Percentiles rank a stretch among this genome's conserved stretches.
Evolutionary conservation across 2,888 invertebrate genomes (phyloP).

Genomic region (Crematogaster levior): DNA sequence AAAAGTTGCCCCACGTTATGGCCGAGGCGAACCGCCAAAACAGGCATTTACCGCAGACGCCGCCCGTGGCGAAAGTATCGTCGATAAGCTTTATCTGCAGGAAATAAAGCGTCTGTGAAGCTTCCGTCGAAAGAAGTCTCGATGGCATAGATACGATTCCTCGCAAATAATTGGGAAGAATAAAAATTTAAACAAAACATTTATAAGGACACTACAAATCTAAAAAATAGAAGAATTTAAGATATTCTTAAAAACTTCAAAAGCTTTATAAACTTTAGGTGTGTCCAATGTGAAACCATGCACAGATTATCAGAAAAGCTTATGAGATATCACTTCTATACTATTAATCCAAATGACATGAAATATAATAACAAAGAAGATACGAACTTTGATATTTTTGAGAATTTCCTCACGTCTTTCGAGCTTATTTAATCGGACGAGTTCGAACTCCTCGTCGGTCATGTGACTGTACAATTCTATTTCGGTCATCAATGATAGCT

Average conservation of each 20-base stretch:
- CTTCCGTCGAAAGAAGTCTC: background rate
- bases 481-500: constrained; percentile 90
- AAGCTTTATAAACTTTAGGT: background rate
- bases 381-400: constrained; percentile 88
- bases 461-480: constrained; percentile 91
- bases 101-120: background rate
- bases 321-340: background rate
- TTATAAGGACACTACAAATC: background rate
- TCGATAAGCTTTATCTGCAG: constrained; percentile 60
- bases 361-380: background rate
- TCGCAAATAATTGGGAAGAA: background rate
- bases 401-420: constrained; percentile 90
- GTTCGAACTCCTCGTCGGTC: constrained; percentile 95
- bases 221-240: background rate
- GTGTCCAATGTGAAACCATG: background rate
- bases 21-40: constrained; percentile 87
- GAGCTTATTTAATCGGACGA: constrained; percentile 90
- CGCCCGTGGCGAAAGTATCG: constrained; percentile 39
- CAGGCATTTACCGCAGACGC: constrained; percentile 79
- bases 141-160: background rate
- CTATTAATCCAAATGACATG: background rate
- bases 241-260: background rate
- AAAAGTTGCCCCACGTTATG: constrained; percentile 88
- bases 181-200: background rate
- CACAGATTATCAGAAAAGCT: background rate